A percentile compares a stretch with the other conserved stretches of the same genome.
Conservation (phyloP, 2,113 vertebrate genomes). For the Halcyon malimbica region DNA sequence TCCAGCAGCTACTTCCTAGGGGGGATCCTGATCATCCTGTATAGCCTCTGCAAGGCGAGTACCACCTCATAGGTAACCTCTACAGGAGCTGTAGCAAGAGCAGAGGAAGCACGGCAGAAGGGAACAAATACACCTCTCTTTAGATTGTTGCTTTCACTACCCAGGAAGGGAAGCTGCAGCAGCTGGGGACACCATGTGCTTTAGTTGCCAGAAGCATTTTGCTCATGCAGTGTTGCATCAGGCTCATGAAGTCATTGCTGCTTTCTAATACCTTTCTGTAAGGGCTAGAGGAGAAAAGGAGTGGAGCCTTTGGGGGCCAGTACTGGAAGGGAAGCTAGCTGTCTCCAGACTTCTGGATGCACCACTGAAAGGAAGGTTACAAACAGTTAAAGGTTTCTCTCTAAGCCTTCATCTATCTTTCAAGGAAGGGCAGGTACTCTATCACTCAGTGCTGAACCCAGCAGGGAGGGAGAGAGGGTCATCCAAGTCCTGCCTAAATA, state of each 20-base stretch:
- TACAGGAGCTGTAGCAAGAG: not conserved
- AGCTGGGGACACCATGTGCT: not conserved
- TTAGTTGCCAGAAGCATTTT: not conserved
- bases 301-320: not conserved
- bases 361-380: not conserved
- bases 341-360: not conserved
- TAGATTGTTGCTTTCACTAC: not conserved
- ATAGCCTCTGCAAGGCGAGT: slow-evolving; percentile 94
- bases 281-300: not conserved
- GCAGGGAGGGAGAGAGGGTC: not conserved
- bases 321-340: not conserved
- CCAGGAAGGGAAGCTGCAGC: not conserved
- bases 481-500: not conserved
- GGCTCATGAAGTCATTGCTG: slow-evolving; percentile 47
- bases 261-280: not conserved
- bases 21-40: slow-evolving; percentile 90
- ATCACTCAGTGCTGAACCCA: not conserved
- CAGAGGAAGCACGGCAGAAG: not conserved
- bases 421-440: not conserved
- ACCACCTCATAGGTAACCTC: not conserved
- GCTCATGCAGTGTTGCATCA: slow-evolving; percentile 43
- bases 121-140: not conserved
- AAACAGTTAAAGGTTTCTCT: not conserved
- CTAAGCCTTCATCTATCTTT: not conserved
- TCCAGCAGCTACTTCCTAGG: slow-evolving; percentile 94